Conservation (phyloP, 2,113 vertebrate genomes). For the Acanthisitta chloris region DNA sequence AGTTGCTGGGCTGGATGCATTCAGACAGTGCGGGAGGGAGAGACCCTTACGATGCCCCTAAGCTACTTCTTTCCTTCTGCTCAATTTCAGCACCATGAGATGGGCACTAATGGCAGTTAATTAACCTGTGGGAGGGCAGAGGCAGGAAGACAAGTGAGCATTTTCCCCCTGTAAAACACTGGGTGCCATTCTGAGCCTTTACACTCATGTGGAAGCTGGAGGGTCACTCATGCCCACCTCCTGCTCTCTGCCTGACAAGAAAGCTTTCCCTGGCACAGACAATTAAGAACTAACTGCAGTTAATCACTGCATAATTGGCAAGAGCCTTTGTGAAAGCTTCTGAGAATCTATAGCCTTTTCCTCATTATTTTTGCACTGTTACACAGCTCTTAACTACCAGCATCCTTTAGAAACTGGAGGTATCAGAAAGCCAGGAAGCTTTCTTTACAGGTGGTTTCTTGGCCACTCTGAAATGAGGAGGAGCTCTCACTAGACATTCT, state of each 20-base stretch:
- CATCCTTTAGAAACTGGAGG: not conserved
- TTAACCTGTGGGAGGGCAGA: not conserved
- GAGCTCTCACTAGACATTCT: not conserved
- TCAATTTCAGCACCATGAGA: not conserved
- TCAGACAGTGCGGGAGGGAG: not conserved
- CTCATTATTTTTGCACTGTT: not conserved
- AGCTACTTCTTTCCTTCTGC: not conserved
- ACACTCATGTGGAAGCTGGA: not conserved
- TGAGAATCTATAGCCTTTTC: not conserved
- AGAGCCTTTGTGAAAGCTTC: not conserved
- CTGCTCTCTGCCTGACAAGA: not conserved
- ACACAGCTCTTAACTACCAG: not conserved
- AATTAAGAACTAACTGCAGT: not conserved
- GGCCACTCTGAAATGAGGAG: not conserved
- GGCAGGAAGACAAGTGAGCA: not conserved
- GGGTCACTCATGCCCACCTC: rapidly evolving
- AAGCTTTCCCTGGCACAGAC: not conserved
- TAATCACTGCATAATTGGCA: not conserved
- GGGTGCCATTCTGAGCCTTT: not conserved
- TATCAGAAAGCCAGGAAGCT: not conserved
- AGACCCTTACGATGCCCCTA: rapidly evolving
- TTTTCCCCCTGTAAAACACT: not conserved
- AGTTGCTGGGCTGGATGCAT: not conserved
- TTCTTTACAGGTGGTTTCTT: not conserved
- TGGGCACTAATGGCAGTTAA: not conserved